Conservation (phyloP, 2,888 invertebrate species). For the Drosophila acutilabella region DNA sequence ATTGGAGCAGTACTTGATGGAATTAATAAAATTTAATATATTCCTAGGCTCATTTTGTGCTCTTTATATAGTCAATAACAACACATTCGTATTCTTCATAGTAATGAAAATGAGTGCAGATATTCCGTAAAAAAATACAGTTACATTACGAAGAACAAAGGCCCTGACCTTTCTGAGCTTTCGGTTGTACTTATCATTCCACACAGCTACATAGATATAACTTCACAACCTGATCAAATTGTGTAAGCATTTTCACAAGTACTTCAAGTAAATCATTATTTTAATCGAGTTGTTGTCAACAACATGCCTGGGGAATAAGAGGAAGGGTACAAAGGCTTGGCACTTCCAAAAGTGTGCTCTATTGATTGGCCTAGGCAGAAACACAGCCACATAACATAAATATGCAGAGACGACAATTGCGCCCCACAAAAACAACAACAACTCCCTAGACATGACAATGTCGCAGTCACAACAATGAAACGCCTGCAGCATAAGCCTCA, state of each 20-base stretch:
- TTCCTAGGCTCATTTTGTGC: no score
- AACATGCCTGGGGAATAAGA: not conserved
- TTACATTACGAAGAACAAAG: no score
- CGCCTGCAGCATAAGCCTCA: conserved; percentile 53
- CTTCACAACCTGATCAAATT: not conserved
- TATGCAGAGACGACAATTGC: conserved; percentile 52
- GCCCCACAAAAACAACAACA: conserved; percentile 36
- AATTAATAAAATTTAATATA: no score
- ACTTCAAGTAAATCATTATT: conserved; percentile 9
- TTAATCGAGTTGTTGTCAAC: conserved; percentile 9
- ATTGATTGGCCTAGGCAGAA: conserved; percentile 79
- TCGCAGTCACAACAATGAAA: conserved; percentile 67
- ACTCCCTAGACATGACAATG: conserved; percentile 58
- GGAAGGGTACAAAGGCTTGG: not conserved
- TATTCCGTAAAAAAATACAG: no score
- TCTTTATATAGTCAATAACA: no score
- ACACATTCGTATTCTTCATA: no score
- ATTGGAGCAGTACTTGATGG: no score
- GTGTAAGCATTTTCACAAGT: not conserved
- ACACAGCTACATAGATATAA: not conserved
- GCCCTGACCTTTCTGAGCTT: no score
- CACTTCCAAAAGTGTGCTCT: conserved; percentile 58
- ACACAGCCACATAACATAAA: conserved; percentile 79
- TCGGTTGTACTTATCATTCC: not conserved
- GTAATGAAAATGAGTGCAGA: no score